Evolutionary conservation across 2,888 invertebrate genomes (phyloP).

Genomic region (Charanyca ferruginea): DNA sequence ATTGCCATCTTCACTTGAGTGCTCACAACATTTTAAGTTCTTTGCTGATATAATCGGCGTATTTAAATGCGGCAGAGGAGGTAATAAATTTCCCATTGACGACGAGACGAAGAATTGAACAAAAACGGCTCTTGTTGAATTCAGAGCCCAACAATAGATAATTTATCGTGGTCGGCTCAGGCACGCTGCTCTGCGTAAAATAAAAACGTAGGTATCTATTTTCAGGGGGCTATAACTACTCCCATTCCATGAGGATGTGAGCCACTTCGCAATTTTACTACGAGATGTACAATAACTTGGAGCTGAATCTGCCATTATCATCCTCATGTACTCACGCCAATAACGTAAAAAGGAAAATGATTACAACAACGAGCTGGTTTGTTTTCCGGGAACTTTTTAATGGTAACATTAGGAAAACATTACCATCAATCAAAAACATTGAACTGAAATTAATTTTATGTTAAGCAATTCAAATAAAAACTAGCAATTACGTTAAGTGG

Average conservation of each 20-base stretch:
- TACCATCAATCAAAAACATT: constrained; percentile 47
- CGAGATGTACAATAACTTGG: constrained; percentile 45
- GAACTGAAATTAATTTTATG: constrained; percentile 41
- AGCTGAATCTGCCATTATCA: constrained; percentile 59
- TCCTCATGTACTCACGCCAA: constrained; percentile 35
- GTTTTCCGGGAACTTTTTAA: constrained; percentile 31
- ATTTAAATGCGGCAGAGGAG: constrained; percentile 87
- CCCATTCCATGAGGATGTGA: constrained; percentile 54
- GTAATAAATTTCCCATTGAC: constrained; percentile 90
- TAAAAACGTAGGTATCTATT: constrained; percentile 77
- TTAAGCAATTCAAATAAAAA: constrained; percentile 42
- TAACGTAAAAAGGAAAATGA: constrained; percentile 41
- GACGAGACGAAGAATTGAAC: constrained; percentile 90
- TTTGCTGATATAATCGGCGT: constrained; percentile 84
- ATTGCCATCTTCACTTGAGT: constrained; percentile 81
- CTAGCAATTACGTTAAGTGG: constrained; percentile 57
- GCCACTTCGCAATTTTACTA: constrained; percentile 54
- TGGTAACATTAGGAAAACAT: constrained; percentile 40
- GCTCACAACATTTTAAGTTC: constrained; percentile 83
- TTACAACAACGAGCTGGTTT: constrained; percentile 40
- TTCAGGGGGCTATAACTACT: constrained; percentile 65
- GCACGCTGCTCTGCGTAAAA: constrained; percentile 77
- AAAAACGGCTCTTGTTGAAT: constrained; percentile 89
- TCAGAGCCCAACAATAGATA: constrained; percentile 87
- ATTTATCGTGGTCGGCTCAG: constrained; percentile 87